Conservation (phyloP, 2,797 vertebrate genomes). For the Peromyscus aztecus region DNA sequence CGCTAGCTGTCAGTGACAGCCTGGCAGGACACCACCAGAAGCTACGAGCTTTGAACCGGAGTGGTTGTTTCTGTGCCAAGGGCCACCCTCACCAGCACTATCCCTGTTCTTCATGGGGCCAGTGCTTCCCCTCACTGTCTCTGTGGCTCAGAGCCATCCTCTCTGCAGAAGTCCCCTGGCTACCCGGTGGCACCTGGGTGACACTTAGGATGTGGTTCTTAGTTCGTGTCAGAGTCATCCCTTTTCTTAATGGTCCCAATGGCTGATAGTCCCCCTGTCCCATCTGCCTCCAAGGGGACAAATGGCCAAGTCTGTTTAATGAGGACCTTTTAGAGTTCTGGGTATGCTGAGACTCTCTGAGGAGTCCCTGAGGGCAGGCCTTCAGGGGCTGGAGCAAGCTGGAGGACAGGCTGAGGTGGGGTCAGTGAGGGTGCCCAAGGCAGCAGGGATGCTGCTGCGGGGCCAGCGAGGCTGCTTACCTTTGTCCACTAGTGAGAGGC, state of each 20-base stretch:
- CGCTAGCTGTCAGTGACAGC: rapidly evolving
- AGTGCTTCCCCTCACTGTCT: rapidly evolving
- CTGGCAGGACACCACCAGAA: rapidly evolving
- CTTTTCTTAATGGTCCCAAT: rapidly evolving
- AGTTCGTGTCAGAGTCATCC: not conserved
- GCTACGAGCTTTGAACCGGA: not conserved
- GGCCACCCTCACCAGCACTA: too few relatives aligned
- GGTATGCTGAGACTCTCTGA: not conserved
- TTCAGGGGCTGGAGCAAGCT: not conserved
- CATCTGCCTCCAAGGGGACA: rapidly evolving
- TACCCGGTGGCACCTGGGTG: not conserved
- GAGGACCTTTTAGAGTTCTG: not conserved
- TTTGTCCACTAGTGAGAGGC: slow-evolving; percentile 95
- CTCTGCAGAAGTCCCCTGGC: not conserved
- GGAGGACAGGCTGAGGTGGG: not conserved
- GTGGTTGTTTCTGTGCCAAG: not conserved
- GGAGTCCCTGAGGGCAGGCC: not conserved
- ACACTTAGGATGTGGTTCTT: not conserved
- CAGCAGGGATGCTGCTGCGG: slow-evolving; percentile 64
- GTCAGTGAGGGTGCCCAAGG: not conserved
- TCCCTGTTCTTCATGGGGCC: rapidly evolving
- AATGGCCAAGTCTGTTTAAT: not conserved
- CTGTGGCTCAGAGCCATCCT: not conserved
- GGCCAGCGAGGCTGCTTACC: slow-evolving; percentile 92
- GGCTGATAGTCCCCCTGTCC: not conserved